Evolutionary conservation across 37 sponge, comb jelly and placozoan species (phyloP).

Genomic region (Geodia barretti): DNA sequence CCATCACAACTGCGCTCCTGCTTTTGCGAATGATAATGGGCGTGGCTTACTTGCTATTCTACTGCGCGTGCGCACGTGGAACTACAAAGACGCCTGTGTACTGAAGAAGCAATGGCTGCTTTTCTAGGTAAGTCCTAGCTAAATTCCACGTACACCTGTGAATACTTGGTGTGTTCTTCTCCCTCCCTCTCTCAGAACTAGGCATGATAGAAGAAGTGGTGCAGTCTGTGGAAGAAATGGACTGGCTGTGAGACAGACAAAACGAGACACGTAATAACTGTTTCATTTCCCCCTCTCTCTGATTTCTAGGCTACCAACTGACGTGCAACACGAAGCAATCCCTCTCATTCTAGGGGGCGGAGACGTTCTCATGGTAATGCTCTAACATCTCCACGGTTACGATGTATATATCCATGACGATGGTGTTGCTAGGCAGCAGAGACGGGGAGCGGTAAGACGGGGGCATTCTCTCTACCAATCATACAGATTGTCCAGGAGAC

Average conservation of each 20-base stretch:
- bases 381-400: not conserved
- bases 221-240: conserved; percentile 89
- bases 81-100: too few species aligned
- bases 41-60: too few species aligned
- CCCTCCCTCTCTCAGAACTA: conserved; percentile 53
- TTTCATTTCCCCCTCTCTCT: too few species aligned
- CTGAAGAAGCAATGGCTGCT: too few species aligned
- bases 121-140: too few species aligned
- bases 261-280: too few species aligned
- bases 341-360: conserved; percentile 96
- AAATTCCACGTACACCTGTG: too few species aligned
- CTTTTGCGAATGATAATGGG: too few species aligned
- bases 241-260: conserved; percentile 97
- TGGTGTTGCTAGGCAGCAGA: conserved; percentile 89
- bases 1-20: too few species aligned
- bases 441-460: conserved; percentile 96
- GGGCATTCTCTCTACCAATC: conserved; percentile 94
- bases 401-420: too few species aligned
- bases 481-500: conserved; percentile 93
- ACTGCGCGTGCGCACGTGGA: too few species aligned
- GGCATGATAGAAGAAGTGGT: conserved; percentile 91
- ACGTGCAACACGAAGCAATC: conserved; percentile 95
- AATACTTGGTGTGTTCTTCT: too few species aligned
- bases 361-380: conserved; percentile 89
- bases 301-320: conserved; percentile 84